These are phyloP conservation scores for Halisarca cf. caerulea DNA, from an alignment of 37 sponge, comb jelly and placozoan genomes.

Conservation along the genomic window DNA sequence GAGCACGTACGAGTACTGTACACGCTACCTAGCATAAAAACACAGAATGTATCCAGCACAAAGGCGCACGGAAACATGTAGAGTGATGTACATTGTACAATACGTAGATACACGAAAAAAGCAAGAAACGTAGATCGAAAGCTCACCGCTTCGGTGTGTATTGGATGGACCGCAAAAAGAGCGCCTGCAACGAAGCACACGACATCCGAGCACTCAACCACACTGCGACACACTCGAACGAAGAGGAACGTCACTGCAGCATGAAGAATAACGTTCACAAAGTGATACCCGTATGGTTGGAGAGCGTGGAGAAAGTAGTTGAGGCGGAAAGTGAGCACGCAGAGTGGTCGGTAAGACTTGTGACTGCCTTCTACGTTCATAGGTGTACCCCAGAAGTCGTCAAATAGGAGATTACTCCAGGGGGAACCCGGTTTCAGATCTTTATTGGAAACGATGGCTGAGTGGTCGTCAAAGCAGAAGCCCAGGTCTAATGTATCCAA, in stretches of 20 bases:
- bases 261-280: constrained; percentile 87
- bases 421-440: constrained; percentile 75
- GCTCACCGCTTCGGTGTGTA: constrained; percentile 84
- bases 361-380: constrained; percentile 87
- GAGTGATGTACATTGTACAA: no score
- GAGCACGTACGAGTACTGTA: no score
- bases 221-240: constrained; percentile 49
- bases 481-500: constrained; percentile 65
- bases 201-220: not conserved
- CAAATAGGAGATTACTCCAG: constrained; percentile 66
- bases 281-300: constrained; percentile 86
- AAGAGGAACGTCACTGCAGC: constrained; percentile 76
- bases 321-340: constrained; percentile 82
- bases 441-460: constrained; percentile 73
- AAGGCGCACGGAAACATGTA: no score
- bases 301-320: constrained; percentile 84
- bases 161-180: constrained; percentile 80
- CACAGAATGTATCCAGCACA: no score
- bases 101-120: no score
- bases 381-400: constrained; percentile 98
- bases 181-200: constrained; percentile 69
- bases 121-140: no score
- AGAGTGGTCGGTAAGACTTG: constrained; percentile 93
- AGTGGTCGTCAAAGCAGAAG: constrained; percentile 88
- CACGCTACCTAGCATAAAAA: no score